Base-by-base conservation (phyloP, 2,113 vertebrate genomes). In the Himantopus leucocephalus region DNA sequence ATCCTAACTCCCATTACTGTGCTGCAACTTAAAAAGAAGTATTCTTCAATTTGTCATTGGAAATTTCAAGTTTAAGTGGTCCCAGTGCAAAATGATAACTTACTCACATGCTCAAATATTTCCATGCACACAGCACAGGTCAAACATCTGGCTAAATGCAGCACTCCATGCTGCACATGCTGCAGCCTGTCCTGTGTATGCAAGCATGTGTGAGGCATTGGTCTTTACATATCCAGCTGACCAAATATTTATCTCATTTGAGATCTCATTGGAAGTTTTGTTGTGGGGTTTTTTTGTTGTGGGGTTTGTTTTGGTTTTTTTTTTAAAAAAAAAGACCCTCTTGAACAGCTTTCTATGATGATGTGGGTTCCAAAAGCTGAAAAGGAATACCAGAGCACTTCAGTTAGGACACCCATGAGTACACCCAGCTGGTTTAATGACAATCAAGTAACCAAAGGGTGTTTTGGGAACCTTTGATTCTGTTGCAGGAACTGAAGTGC, bases 1-100 rank as follows among this genome's bases (percentile, higher is more conserved):
- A 97, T 97, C 96, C 86, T 81, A 86, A 79, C 64, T 95, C 93
- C 89, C 66, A 66, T 96, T 91, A 96, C 93, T 13, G 41, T 4
- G 15, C 39, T 82, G 50, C 78, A 84, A 85, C 79, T 95, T 94
- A 73, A 53, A 62, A 92, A 92, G 66, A 92, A 88, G 64, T 68
- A 70, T 70, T 76, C 76, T 92, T 95, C 90, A 43, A 19, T 90
- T 74, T 96, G 82, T 87, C 92, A 70, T 19, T 75, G 78, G 85
- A 92, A 85, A 82, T 85, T 96, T 95, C 94, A 83, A 83, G 55
- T 88, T 43, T 67, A 87, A 92, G 78, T 64, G 58, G 78, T 72
- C 75, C 55, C 94, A 78, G 84, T 77, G 70, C 89, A 96, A 85
- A 95, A 94, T 20, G 29, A 32, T 82, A 78, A 62, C 45, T 85